phyloP scores from a whole-genome alignment of 1,140 invertebrate species.

The Popillia japonica region DNA sequence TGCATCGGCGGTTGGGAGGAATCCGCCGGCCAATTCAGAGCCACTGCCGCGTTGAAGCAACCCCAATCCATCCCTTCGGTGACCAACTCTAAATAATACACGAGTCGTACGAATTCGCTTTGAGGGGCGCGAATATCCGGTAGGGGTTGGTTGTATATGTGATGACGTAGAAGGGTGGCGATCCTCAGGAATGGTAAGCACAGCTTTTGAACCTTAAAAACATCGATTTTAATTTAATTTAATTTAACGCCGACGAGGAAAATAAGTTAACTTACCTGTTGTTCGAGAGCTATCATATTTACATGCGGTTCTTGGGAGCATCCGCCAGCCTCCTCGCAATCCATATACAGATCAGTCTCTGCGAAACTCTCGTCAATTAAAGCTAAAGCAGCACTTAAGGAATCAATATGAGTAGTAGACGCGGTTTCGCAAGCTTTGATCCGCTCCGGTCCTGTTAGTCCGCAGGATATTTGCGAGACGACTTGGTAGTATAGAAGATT shows the following conservation, averaged over 20 bases:
- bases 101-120: conserved; percentile 76
- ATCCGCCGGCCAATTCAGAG: conserved; percentile 67
- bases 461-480: conserved; percentile 75
- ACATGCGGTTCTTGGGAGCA: conserved; percentile 45
- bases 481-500: conserved; percentile 91
- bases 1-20: conserved; percentile 47
- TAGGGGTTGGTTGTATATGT: conserved; percentile 84
- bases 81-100: conserved; percentile 78
- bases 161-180: conserved; percentile 82
- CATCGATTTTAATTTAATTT: background rate
- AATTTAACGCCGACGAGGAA: conserved; percentile 4
- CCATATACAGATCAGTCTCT: conserved; percentile 64
- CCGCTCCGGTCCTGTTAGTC: conserved; percentile 66
- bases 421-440: conserved; percentile 53
- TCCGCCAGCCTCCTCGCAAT: conserved; percentile 54
- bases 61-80: conserved; percentile 73
- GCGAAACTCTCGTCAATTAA: conserved; percentile 64
- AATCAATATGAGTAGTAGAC: conserved; percentile 46
- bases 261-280: conserved; percentile 49
- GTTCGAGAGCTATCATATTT: conserved; percentile 62
- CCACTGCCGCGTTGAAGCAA: conserved; percentile 72
- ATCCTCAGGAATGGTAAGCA: conserved; percentile 87
- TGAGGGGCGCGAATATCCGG: conserved; percentile 71
- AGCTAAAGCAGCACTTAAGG: conserved; percentile 57
- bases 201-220: conserved; percentile 73